Base-by-base conservation (phyloP, 2,113 vertebrate species). In the Merops nubicus region DNA sequence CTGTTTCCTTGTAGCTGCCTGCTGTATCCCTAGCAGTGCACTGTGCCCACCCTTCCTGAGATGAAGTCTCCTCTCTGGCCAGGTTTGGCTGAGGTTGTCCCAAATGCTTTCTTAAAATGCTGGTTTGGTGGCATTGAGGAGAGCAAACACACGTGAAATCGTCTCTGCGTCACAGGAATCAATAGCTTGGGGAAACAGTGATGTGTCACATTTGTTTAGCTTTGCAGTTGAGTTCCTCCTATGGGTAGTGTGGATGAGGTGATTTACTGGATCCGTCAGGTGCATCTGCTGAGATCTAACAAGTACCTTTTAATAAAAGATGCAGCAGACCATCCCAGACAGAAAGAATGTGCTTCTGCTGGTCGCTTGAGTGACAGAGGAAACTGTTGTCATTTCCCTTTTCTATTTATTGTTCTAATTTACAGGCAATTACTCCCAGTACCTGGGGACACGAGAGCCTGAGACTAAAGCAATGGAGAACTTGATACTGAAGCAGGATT, bases 401-500 rank as follows among this genome's bases (percentile, higher is more conserved):
- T 47, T n/a, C 31, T 77, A 2, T 77, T 94, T 87, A 3, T 56
- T 88, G 62, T 96, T 93, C 54, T 76, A 60, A 34, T 84, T 93
- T 81, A 15, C 42, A 99, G 99, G 98, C 86, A 99, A 99, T 96
- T 98, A 98, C 21, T 99, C 99, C 11, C 97, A 98, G 53, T 98
- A 97, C 69, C 87, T 96, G 2, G 93, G 85, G 4, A 96, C 98
- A 50, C 89, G 97, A 40, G 98, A 99, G 81, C 99, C 99, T 7
- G 99, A 99, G 97, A 99, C 99, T 51, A 99, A 96, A 96, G 99
- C 98, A 26, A 98, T 99, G 97, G 98, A 99, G 85, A 98, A 98
- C 78, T 98, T 99, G 96, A 99, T 99, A 69, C 74, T 98, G 89
- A 98, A 99, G 87, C 98, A 98, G 48, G 98, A 98, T 85, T 99